Conservation (phyloP, 1,140 invertebrate genomes). For the Phenacoccus solenopsis region DNA sequence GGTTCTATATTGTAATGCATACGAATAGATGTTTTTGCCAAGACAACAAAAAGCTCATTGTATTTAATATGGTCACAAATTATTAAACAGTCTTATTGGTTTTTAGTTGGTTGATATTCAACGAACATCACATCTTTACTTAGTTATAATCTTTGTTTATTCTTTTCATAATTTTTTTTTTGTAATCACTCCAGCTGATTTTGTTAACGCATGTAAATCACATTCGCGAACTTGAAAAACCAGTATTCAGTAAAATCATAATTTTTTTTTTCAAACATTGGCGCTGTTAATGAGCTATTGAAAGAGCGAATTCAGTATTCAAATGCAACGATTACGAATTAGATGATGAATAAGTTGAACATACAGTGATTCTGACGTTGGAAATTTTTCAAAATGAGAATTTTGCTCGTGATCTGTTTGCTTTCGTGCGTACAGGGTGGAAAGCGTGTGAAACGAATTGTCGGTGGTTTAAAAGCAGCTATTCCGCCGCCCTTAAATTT, state of each 20-base stretch:
- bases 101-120: too few relatives aligned
- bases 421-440: background rate
- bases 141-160: too few relatives aligned
- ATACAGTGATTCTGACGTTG: background rate
- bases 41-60: too few relatives aligned
- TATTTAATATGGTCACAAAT: too few relatives aligned
- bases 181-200: too few relatives aligned
- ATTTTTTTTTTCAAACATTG: background rate
- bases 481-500: background rate
- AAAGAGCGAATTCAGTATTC: background rate
- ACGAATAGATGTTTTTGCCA: too few relatives aligned
- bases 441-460: background rate
- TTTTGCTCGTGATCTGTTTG: background rate
- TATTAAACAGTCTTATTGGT: too few relatives aligned
- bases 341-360: background rate
- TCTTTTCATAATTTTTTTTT: too few relatives aligned
- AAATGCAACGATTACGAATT: background rate
- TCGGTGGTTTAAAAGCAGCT: background rate
- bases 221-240: background rate
- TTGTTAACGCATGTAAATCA: too few relatives aligned
- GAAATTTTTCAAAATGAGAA: background rate
- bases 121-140: too few relatives aligned
- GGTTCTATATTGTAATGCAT: too few relatives aligned
- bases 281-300: background rate
- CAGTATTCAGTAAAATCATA: background rate